Conservation (phyloP, 1,140 invertebrate species). For the Paraescarpia echinospica region DNA sequence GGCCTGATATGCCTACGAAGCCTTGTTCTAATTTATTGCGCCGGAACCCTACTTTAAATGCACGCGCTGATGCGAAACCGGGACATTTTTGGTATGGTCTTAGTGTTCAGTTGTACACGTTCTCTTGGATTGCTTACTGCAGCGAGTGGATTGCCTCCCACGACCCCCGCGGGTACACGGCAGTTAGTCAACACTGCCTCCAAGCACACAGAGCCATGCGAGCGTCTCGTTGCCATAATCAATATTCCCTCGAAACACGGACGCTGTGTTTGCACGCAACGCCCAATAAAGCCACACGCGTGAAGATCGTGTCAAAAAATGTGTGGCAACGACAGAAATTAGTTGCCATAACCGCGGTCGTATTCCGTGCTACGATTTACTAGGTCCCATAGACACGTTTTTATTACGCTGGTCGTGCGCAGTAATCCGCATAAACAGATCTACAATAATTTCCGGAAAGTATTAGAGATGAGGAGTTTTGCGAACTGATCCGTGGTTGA, state of each 20-base stretch:
- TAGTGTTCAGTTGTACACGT: no score
- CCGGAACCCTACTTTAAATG: no score
- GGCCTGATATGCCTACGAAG: no score
- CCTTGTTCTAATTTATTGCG: no score
- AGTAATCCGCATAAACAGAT: neutral
- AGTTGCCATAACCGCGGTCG: neutral
- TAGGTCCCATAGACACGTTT: neutral
- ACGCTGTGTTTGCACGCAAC: neutral
- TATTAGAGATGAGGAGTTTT: neutral
- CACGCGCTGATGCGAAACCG: no score
- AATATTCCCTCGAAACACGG: neutral
- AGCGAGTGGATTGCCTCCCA: no score
- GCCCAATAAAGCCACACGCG: neutral
- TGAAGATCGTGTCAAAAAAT: neutral
- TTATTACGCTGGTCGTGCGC: neutral
- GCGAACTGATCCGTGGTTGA: neutral
- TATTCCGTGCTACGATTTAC: neutral
- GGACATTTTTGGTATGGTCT: no score
- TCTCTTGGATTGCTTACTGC: no score
- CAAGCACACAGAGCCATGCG: no score
- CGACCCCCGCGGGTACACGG: no score
- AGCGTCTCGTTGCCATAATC: neutral
- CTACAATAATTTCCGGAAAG: neutral
- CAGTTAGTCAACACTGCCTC: no score
- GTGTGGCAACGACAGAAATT: neutral